A percentile compares a stretch with the other conserved stretches of the same genome.
phyloP scores from a whole-genome alignment of 2,797 vertebrate species.

The Galaxias olidus region DNA sequence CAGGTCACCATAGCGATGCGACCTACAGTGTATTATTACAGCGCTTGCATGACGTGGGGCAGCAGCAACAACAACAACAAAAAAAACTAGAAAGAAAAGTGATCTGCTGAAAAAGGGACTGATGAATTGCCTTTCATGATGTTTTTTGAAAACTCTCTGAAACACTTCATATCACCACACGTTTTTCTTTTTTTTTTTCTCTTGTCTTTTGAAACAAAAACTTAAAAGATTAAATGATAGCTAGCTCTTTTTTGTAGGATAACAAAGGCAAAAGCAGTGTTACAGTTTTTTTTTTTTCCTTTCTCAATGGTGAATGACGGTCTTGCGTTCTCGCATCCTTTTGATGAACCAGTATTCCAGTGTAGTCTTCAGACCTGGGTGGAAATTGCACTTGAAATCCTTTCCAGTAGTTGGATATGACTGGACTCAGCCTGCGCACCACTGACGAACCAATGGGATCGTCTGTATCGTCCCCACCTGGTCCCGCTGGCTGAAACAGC shows the following conservation, averaged over 20 bases:
- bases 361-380: slow-evolving; percentile 47
- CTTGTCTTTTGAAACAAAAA: slow-evolving; percentile 64
- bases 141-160: slow-evolving; percentile 73
- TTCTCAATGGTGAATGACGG: slow-evolving; percentile 73
- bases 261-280: slow-evolving; percentile 56
- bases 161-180: slow-evolving; percentile 74
- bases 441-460: too few species aligned
- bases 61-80: slow-evolving; percentile 16
- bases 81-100: slow-evolving; percentile 50
- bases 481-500: too few species aligned
- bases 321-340: slow-evolving; percentile 70
- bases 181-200: slow-evolving; percentile 64
- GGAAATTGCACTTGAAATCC: slow-evolving; percentile 3
- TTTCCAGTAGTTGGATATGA: too few species aligned
- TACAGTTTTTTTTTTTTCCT: slow-evolving; percentile 57
- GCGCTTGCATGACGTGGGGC: slow-evolving; percentile 27
- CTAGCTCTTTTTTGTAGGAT: slow-evolving; percentile 71
- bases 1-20: slow-evolving; percentile 56
- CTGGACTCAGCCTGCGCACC: too few species aligned
- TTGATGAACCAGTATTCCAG: slow-evolving; percentile 70
- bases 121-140: slow-evolving; percentile 80
- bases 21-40: slow-evolving; percentile 3
- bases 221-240: slow-evolving; percentile 61
- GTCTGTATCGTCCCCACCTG: too few species aligned
- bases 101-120: slow-evolving; percentile 63